Conservation (phyloP, 2,797 vertebrate species). For the Hemibagrus guttatus region DNA sequence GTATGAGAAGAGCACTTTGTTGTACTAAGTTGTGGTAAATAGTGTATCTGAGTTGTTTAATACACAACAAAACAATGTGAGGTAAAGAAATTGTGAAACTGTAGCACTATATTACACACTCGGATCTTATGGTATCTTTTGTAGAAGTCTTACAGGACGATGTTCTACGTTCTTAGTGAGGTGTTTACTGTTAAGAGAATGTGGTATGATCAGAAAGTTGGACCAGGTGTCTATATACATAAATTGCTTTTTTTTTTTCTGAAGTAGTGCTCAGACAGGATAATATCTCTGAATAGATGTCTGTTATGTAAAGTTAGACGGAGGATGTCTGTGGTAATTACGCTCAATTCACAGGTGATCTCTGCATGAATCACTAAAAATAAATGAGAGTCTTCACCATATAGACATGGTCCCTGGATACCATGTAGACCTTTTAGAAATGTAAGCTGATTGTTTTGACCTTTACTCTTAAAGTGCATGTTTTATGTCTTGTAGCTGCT, state of each 20-base stretch:
- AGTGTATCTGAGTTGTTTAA: neutral
- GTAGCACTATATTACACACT: neutral
- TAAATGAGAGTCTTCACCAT: neutral
- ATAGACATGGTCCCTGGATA: neutral
- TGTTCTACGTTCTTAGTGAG: neutral
- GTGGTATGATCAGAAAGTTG: neutral
- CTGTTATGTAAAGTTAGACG: neutral
- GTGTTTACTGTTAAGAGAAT: neutral
- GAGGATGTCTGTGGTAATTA: neutral
- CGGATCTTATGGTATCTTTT: neutral
- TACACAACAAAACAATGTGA: neutral
- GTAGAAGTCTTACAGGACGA: neutral
- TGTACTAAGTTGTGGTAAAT: too few species aligned
- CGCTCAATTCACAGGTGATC: neutral
- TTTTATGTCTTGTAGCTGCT: neutral
- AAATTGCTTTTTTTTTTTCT: neutral
- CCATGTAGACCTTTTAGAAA: neutral
- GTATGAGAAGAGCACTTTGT: neutral
- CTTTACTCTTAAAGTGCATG: neutral
- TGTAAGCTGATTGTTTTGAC: neutral
- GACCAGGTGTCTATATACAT: neutral
- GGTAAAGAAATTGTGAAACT: neutral
- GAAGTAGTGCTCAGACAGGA: neutral
- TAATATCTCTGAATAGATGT: neutral
- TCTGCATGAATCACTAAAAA: neutral